These are phyloP conservation scores for Pseudorasbora parva DNA, from an alignment of 2,113 vertebrate species.

Conservation along the genomic window DNA sequence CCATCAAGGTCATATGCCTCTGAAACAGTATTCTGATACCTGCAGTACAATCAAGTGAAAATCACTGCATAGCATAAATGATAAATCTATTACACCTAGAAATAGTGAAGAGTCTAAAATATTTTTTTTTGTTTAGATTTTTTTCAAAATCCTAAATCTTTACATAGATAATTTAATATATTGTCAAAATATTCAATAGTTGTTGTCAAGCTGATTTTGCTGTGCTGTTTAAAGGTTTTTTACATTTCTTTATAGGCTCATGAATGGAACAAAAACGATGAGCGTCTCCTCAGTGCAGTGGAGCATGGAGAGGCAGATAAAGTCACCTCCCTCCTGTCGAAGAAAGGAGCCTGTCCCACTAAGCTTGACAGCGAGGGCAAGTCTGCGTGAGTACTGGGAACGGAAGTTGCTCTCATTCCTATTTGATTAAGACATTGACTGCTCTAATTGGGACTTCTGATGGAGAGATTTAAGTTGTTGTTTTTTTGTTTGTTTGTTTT, in stretches of 20 bases:
- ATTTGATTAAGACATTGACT: neutral
- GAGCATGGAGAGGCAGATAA: slow-evolving; percentile 94
- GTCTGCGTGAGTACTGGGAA: slow-evolving; percentile 87
- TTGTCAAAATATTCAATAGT: too few relatives aligned
- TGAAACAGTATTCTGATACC: too few relatives aligned
- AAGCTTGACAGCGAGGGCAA: slow-evolving; percentile 94
- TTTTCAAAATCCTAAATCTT: too few relatives aligned
- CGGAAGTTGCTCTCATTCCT: neutral
- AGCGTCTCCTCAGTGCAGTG: slow-evolving; percentile 93
- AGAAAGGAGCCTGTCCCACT: slow-evolving; percentile 91
- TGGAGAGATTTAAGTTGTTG: neutral
- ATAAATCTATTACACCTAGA: too few relatives aligned
- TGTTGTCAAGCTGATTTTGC: too few relatives aligned
- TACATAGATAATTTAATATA: too few relatives aligned
- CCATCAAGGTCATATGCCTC: too few relatives aligned
- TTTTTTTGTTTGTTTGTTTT: neutral
- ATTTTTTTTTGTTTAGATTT: too few relatives aligned
- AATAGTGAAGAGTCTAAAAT: too few relatives aligned
- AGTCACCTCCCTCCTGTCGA: slow-evolving; percentile 87
- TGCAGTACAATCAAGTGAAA: too few relatives aligned
- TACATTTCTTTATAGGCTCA: slow-evolving; percentile 76
- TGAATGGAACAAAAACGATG: slow-evolving; percentile 97
- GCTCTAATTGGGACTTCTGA: neutral
- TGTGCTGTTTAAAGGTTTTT: neutral
- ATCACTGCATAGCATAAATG: too few relatives aligned